Conservation (phyloP, 2,113 vertebrate species). For the Nipponia nippon region DNA sequence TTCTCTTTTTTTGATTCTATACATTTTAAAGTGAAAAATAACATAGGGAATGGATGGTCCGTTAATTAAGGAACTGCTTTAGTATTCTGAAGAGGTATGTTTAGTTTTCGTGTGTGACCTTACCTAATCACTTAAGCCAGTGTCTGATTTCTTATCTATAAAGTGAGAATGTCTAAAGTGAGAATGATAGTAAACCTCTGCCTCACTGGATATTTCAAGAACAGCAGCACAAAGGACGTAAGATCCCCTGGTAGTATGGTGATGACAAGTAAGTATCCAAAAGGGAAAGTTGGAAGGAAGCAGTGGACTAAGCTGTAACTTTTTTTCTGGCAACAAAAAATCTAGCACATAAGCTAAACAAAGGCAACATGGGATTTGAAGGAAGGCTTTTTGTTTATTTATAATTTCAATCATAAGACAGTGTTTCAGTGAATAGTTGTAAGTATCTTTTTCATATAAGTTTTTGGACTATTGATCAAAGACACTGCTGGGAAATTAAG, state of each 20-base stretch:
- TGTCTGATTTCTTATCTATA: neutral
- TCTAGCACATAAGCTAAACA: neutral
- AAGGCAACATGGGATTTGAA: neutral
- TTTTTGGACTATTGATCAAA: neutral
- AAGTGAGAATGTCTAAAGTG: neutral
- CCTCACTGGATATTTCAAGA: neutral
- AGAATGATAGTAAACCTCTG: neutral
- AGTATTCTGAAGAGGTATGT: neutral
- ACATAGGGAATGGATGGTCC: neutral
- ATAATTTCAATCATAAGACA: neutral
- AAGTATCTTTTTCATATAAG: neutral
- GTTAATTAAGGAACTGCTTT: neutral
- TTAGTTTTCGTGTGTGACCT: neutral
- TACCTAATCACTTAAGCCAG: neutral
- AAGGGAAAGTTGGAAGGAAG: neutral
- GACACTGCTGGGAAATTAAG: neutral
- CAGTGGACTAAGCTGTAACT: neutral
- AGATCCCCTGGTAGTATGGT: neutral
- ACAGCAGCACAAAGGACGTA: neutral
- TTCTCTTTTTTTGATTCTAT: neutral
- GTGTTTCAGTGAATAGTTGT: neutral
- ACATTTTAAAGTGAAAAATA: neutral
- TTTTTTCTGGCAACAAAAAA: neutral
- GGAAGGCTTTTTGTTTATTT: neutral
- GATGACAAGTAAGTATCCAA: neutral